A percentile compares a stretch with the other conserved stretches of the same genome.
Evolutionary conservation across 1,140 invertebrate genomes (phyloP).

Genomic region (Brachionus angularis): DNA sequence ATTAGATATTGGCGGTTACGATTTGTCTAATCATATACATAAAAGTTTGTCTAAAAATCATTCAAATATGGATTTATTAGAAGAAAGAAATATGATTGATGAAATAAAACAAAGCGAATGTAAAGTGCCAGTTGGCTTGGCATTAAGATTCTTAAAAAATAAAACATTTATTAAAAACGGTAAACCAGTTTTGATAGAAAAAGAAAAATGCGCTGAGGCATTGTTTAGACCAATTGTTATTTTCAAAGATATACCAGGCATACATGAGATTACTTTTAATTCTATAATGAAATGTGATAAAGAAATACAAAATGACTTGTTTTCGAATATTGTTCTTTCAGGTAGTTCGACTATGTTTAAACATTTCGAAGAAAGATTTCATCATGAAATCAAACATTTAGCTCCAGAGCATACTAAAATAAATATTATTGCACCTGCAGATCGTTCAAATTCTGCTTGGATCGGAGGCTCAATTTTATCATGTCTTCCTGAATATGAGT

Average conservation of each 20-base stretch:
- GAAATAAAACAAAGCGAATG: conserved; percentile 77
- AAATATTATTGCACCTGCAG: conserved; percentile 59
- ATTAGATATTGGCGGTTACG: conserved; percentile 80
- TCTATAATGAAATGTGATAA: conserved; percentile 11
- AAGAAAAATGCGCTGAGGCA: conserved; percentile 88
- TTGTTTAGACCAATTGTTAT: conserved; percentile 88
- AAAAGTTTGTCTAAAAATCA: conserved; percentile 62
- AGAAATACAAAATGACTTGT: neutral
- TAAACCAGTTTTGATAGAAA: too few relatives aligned
- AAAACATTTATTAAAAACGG: too few relatives aligned
- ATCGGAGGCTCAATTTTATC: conserved; percentile 57
- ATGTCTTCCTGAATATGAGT: conserved; percentile 62
- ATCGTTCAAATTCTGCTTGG: conserved; percentile 58
- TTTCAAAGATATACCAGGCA: conserved; percentile 92
- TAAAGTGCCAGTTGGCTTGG: conserved; percentile 63
- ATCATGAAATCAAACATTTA: conserved; percentile 61
- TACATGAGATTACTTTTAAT: conserved; percentile 74
- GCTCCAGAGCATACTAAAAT: conserved; percentile 59
- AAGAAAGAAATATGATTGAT: conserved; percentile 59
- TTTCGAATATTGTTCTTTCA: conserved; percentile 52
- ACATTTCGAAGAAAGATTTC: conserved; percentile 59
- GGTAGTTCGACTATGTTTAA: conserved; percentile 62
- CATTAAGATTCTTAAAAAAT: conserved; percentile 83
- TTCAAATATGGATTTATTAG: conserved; percentile 66
- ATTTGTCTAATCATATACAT: conserved; percentile 90